Evolutionary conservation across 2,113 vertebrate genomes (phyloP), one percentile per base, ranked within the genome.

Genomic region (Taurulus bubalis): DNA sequence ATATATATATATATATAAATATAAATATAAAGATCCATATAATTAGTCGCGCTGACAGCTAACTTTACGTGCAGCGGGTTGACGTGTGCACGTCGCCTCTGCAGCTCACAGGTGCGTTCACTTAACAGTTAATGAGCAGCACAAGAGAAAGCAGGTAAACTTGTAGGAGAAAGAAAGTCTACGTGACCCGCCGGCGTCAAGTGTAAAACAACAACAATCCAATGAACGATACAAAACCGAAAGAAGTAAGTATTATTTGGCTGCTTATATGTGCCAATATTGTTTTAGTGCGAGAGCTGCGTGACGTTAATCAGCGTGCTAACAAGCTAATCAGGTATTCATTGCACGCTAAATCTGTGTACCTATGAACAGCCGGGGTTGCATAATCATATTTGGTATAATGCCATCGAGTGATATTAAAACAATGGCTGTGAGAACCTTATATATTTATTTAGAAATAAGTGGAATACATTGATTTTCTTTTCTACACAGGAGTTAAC

Each of bases 211-310:
- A 16, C 0, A 51, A 65, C 65, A 64, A 69, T 71, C 78, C 8
- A 51, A 92, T 95, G 95, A 92, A 85, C 76, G 94, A 94, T 34
- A 90, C 90, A 66, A 89, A 92, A 77, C 82, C 88, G 40, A 84
- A 80, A 56, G 59, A 90, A 67, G 95, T 95, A 92, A 94, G 95
- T 2, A 0, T 38, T 8, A 18, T 58, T 34, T 42, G 1, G 7
- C 5, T 22, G 7, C 0, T 56, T 73, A 75, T 45, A 36, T 8
- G 5, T 24, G 36, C 16, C 18, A 14, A 24, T 59, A 8, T 11
- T 28, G 42, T 38, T 67, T 6, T 15, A 6, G 18, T 14, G 28
- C 11, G 22, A 12, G 18, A 8, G 14, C 10, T 28, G 10, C 20
- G 8, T 55, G 53, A 55, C n/a, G 53, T 2, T 0, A 24, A 16